These are phyloP conservation scores for Ooceraea biroi DNA, from an alignment of 1,140 invertebrate species.

Conservation along the genomic window DNA sequence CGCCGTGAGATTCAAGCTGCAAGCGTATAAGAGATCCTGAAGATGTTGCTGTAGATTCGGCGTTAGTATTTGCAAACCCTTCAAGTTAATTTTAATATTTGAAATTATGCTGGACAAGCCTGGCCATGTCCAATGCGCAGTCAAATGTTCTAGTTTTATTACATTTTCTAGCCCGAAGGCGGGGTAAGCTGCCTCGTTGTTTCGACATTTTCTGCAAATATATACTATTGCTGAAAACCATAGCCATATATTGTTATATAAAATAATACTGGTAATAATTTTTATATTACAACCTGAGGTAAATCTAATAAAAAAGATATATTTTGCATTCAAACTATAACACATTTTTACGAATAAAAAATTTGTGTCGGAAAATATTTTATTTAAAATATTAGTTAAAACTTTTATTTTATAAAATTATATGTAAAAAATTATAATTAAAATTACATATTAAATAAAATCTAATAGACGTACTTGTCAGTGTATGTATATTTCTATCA, in stretches of 20 bases:
- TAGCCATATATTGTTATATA: not conserved
- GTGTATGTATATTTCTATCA: no score
- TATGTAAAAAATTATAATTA: no score
- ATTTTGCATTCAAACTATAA: not conserved
- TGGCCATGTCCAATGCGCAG: slow-evolving; percentile 88
- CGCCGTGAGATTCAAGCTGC: slow-evolving; percentile 89
- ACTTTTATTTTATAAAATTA: no score
- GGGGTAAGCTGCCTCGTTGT: slow-evolving; percentile 89
- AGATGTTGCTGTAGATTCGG: slow-evolving; percentile 88
- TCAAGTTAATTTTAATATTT: slow-evolving; percentile 85
- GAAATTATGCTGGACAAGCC: slow-evolving; percentile 86
- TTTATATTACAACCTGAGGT: not conserved
- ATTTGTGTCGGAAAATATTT: no score
- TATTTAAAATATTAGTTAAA: no score
- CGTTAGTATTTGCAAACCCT: slow-evolving; percentile 86
- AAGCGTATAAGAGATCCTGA: slow-evolving; percentile 88
- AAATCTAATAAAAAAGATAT: slow-evolving; percentile 28
- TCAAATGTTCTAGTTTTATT: slow-evolving; percentile 88
- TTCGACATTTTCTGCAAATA: slow-evolving; percentile 88
- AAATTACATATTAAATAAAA: no score
- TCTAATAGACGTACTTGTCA: no score
- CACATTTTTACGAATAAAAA: not conserved
- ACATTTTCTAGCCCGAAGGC: slow-evolving; percentile 90
- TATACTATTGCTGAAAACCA: slow-evolving; percentile 1
- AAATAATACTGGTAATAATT: not conserved